Evolutionary conservation across 35 echinoderm and acorn worm genomes (phyloP).

Genomic region (Lytechinus pictus): DNA sequence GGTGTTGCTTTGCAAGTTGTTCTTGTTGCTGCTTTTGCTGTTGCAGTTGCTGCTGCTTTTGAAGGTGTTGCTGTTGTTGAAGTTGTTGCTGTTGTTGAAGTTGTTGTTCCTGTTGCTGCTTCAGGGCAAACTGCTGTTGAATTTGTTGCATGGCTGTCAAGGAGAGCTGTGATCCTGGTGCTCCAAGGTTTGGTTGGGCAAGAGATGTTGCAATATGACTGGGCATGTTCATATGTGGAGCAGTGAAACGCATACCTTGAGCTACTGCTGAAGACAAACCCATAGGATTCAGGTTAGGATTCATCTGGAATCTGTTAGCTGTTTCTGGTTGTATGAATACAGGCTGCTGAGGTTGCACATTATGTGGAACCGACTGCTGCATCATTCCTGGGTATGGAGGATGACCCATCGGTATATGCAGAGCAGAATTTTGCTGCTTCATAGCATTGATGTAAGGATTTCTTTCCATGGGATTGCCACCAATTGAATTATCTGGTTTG

Average conservation of each 20-base stretch:
- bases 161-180: not conserved
- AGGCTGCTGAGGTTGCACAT: not conserved
- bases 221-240: not conserved
- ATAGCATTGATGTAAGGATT: not conserved
- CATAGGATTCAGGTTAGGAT: constrained; percentile 36
- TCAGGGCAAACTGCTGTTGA: constrained; percentile 1
- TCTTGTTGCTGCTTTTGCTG: constrained; percentile 26
- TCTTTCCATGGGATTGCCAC: not conserved
- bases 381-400: constrained; percentile 34
- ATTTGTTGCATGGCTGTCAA: constrained; percentile 26
- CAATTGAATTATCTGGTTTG: not conserved
- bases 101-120: constrained; percentile 26
- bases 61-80: constrained; percentile 44
- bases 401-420: not conserved
- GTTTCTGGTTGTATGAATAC: not conserved
- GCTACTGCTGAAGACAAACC: constrained; percentile 23
- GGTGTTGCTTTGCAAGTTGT: constrained; percentile 29
- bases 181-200: not conserved
- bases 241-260: constrained; percentile 21
- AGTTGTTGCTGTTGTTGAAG: constrained; percentile 20
- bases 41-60: constrained; percentile 26
- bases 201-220: not conserved
- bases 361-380: not conserved
- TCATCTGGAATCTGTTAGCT: not conserved
- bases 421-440: not conserved